A percentile compares a stretch with the other conserved stretches of the same genome.
Conservation (phyloP, 2,888 invertebrate genomes). For the Yponomeuta sedellus region DNA sequence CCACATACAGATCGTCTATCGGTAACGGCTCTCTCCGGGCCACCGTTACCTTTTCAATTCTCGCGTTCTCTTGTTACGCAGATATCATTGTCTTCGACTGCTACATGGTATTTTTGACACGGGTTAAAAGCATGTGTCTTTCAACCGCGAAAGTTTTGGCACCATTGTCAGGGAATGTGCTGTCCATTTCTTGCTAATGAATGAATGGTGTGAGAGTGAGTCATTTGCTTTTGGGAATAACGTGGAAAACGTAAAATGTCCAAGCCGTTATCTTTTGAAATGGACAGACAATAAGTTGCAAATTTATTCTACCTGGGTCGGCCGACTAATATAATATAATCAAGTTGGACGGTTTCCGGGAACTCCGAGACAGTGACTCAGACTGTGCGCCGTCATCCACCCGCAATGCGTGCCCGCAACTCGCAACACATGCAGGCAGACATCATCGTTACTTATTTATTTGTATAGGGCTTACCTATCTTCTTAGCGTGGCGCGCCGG, state of each 20-base stretch:
- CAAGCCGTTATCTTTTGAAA: not conserved
- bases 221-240: not conserved
- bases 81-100: not conserved
- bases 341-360: not conserved
- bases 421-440: not conserved
- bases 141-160: not conserved
- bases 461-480: too few species aligned
- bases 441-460: too few species aligned
- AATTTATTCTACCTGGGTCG: not conserved
- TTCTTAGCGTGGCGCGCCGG: too few species aligned
- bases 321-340: not conserved
- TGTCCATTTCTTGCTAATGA: not conserved
- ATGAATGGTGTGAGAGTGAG: not conserved
- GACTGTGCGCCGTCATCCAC: conserved; percentile 44
- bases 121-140: not conserved
- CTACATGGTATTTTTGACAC: not conserved
- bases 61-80: not conserved
- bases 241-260: not conserved
- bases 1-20: not conserved
- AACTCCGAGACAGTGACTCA: conserved; percentile 6
- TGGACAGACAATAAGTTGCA: not conserved
- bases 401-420: conserved; percentile 44
- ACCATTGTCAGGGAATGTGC: not conserved
- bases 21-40: not conserved
- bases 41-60: not conserved